Evolutionary conservation across 2,113 vertebrate species (phyloP).

Genomic region (Hepsetus odoe): DNA sequence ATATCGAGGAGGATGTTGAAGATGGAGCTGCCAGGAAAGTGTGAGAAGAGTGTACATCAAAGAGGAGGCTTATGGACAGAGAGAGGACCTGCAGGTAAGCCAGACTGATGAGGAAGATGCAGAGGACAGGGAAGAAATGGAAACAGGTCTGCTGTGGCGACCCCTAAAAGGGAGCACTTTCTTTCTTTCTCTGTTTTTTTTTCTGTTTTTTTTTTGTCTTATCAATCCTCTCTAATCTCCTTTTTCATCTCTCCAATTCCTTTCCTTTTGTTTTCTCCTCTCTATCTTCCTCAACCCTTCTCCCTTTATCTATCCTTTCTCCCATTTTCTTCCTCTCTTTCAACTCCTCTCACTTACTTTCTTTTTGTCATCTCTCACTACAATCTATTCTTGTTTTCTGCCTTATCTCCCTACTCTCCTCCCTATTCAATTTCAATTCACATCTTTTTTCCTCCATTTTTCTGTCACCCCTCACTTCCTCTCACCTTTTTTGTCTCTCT

Average conservation of each 20-base stretch:
- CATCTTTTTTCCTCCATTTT: not conserved
- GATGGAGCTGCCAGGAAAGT: no score
- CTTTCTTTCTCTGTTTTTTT: not conserved
- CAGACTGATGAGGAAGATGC: no score
- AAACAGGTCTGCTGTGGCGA: no score
- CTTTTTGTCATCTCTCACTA: no score
- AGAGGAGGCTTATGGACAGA: no score
- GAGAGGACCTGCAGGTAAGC: no score
- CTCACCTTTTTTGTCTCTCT: not conserved
- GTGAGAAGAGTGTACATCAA: no score
- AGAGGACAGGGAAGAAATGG: no score
- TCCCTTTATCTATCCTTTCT: no score
- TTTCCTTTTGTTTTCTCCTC: not conserved
- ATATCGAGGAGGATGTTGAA: no score
- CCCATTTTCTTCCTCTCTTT: not conserved
- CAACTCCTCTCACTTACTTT: constrained; percentile 30
- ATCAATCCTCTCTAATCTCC: not conserved
- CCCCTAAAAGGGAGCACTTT: no score
- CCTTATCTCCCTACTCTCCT: constrained; percentile 7
- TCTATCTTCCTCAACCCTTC: not conserved
- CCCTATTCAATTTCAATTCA: not conserved
- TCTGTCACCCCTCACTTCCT: no score
- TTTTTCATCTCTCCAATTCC: not conserved
- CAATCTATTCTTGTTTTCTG: not conserved
- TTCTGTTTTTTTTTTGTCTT: not conserved